phyloP scores from a whole-genome alignment of 2,797 vertebrate genomes.

The Erethizon dorsatum region DNA sequence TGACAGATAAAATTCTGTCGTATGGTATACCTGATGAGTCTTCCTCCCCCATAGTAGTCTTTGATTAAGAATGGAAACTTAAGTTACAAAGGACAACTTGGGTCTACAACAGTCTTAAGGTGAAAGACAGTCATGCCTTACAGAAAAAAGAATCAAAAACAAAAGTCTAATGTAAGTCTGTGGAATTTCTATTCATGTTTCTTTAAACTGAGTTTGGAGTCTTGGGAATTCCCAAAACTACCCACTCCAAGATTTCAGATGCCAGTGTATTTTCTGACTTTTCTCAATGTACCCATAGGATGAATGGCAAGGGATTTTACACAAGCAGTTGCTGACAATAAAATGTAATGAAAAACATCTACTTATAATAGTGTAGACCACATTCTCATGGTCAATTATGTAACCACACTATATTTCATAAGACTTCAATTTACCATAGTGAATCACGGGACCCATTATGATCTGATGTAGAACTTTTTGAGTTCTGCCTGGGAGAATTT shows the following conservation, averaged over 20 bases:
- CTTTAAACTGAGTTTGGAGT: not conserved
- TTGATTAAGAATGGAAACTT: constrained; percentile 28
- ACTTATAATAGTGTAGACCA: constrained; percentile 69
- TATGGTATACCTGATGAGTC: not conserved
- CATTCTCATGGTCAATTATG: constrained; percentile 80
- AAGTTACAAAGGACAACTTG: not conserved
- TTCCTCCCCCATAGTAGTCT: not conserved
- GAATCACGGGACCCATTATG: not conserved
- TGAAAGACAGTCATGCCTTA: not conserved
- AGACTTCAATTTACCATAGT: constrained; percentile 79
- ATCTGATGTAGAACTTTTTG: not conserved
- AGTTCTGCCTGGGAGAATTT: not conserved
- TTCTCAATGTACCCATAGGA: constrained; percentile 79
- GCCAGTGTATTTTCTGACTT: not conserved
- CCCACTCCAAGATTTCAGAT: constrained; percentile 33
- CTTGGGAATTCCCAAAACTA: not conserved
- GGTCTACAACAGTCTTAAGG: not conserved
- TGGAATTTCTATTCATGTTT: not conserved
- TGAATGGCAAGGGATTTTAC: constrained; percentile 81
- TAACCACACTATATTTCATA: constrained; percentile 65
- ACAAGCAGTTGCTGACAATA: constrained; percentile 83
- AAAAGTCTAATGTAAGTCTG: not conserved
- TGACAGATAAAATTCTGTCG: not conserved
- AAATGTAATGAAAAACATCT: constrained; percentile 84
- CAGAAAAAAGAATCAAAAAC: not conserved